Base-by-base conservation (phyloP, 2,888 invertebrate species). In the Agrypnus murinus region DNA sequence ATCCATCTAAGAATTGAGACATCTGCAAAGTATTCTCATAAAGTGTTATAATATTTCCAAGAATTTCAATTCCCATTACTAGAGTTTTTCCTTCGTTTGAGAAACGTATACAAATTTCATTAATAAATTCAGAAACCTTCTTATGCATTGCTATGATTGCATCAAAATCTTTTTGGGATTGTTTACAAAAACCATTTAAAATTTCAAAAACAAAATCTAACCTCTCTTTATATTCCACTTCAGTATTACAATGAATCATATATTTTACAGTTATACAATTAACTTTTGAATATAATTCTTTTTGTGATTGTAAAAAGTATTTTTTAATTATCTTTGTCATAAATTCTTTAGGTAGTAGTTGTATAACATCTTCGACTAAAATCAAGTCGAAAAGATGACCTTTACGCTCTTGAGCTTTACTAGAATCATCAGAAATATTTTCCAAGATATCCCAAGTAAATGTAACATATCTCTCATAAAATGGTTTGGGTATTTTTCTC, bases 51-150 rank as follows among this genome's bases (percentile, higher is more conserved):
- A 62, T 36, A 15, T 25, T 8, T 8, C 7, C 3, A 25, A 68
- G 14, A 31, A 45, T 17, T 4, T 57, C 25, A 25, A 5, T 25
- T 25, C 3, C 36, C 2, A 5, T 25, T 25, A 5, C 36, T 1
- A 19, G 10, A 17, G 17, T 14, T 9, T 1, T 5, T 14, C 14
- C 9, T 6, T 53, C n/a, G 7, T 63, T 40, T 0, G 5, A 25
- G 32, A 62, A 68, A 2, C 63, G 14, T 1, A 38, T 19, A 25
- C 68, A 57, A 34, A 68, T 45, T 31, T 55, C 7, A 36, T 43
- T 19, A 7, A 63, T 34, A 15, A 58, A 65, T 34, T 58, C 36
- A n/a, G 10, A 25, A 58, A 38, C 34, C 5, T 10, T 17, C 48
- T 65, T 57, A 6, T 45, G 43, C n/a, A 43, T 32, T 10, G 31